Evolutionary conservation across 2,113 vertebrate genomes (phyloP).

Genomic region (Xyliphius kryptos): DNA sequence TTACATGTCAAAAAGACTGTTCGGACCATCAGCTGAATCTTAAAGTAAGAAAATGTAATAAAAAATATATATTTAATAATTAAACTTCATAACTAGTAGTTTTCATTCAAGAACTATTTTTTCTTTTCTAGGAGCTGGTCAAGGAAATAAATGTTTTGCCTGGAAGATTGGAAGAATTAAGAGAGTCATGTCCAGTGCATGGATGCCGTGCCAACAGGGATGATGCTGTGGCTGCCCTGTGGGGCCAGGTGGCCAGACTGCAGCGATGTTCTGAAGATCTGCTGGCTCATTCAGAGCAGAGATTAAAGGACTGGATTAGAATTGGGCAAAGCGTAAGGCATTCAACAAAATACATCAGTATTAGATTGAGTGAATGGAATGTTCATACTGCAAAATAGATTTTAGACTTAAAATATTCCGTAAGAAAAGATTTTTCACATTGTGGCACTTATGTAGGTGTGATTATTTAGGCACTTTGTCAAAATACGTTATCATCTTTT

Average conservation of each 20-base stretch:
- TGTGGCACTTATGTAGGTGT: no score
- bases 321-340: slow-evolving; percentile 76
- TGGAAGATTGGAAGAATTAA: slow-evolving; percentile 45
- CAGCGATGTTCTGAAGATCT: slow-evolving; percentile 56
- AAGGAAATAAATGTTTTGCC: slow-evolving; percentile 44
- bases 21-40: slow-evolving; percentile 63
- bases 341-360: no score
- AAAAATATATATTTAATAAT: neutral
- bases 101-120: no score
- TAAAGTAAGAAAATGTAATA: slow-evolving; percentile 52
- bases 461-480: no score
- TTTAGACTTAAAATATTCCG: no score
- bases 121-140: slow-evolving; percentile 52
- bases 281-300: slow-evolving; percentile 60
- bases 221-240: slow-evolving; percentile 46
- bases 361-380: no score
- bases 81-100: no score
- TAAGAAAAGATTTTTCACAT: no score
- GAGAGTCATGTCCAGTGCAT: slow-evolving; percentile 59
- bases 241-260: slow-evolving; percentile 63
- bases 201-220: slow-evolving; percentile 53
- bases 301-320: slow-evolving; percentile 73
- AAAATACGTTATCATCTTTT: no score
- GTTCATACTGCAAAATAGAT: no score
- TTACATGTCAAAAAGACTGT: slow-evolving; percentile 72